Evolutionary conservation across 2,113 vertebrate genomes (phyloP), one percentile per base, ranked within the genome.

Genomic region (Cephalopterus ornatus): DNA sequence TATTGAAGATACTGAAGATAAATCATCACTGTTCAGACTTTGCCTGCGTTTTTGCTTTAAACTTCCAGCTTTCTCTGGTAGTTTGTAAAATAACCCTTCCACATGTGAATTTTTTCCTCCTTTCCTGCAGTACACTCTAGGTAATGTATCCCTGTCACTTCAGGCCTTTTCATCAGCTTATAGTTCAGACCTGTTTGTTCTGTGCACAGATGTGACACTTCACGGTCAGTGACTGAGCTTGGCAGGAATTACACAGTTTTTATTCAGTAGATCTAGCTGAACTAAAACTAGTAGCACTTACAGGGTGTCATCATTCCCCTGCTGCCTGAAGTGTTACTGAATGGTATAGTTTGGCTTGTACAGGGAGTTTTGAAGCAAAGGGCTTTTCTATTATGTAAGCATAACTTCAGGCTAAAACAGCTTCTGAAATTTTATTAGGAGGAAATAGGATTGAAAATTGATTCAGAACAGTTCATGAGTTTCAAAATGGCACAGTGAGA

Each of bases 401-500:
- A 28, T 82, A 93, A 75, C 89, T 92, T 68, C 14, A 65, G 78
- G 71, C 27, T 92, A 75, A 55, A 88, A 33, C 12, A 35, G 52
- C 62, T 83, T 46, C 82, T 88, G 66, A 76, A 92, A 79, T 52
- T 92, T 90, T 90, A 76, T 91, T 92, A 61, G 62, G 39, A 90
- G 53, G 66, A 92, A 79, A 76, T 90, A 75, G 44, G 62, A 71
- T 61, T 90, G 66, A 59, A 92, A 93, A 81, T 22, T 79, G 82
- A 67, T 79, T 67, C 35, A 33, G 66, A 88, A 35, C 35, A 71
- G 61, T 82, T 95, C 12, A n/a, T 49, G 56, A 85, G 61, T 87
- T 95, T 88, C 62, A 42, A 47, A 88, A 83, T 61, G 65, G 24
- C 44, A 39, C 19, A 61, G 49, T 68, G 67, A 93, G 82, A 71